Percentiles rank a stretch among this genome's conserved stretches.
phyloP scores from a whole-genome alignment of 2,113 vertebrate species.

The Otus sunia region DNA sequence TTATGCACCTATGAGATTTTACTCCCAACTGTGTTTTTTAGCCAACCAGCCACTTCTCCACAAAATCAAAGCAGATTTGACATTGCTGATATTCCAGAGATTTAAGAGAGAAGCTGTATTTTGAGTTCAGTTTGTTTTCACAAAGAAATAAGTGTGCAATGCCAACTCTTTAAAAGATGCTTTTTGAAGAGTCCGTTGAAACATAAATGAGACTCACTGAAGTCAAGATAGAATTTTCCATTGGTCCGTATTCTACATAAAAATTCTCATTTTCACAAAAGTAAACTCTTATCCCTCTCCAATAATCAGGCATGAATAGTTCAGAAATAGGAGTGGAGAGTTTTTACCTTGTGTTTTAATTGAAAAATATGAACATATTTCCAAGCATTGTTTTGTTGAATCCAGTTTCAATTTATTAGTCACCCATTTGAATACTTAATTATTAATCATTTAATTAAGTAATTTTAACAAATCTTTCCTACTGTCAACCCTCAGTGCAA shows the following conservation, averaged over 20 bases:
- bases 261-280: neutral
- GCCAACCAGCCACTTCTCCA: neutral
- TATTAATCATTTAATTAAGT: neutral
- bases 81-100: neutral
- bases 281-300: neutral
- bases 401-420: neutral
- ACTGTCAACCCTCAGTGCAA: neutral
- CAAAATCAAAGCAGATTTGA: neutral
- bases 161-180: neutral
- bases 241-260: neutral
- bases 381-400: neutral
- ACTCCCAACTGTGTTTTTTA: neutral
- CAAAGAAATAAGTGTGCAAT: neutral
- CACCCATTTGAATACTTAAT: neutral
- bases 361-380: neutral
- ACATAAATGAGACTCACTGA: neutral
- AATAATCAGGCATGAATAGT: neutral
- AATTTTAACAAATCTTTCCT: neutral
- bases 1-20: neutral
- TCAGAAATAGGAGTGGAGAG: neutral
- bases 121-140: neutral
- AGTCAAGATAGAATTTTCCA: neutral
- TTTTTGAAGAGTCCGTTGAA: neutral
- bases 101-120: neutral
- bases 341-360: neutral